These are phyloP conservation scores for Cathartes aura DNA, from an alignment of 2,113 vertebrate genomes.

Conservation along the genomic window DNA sequence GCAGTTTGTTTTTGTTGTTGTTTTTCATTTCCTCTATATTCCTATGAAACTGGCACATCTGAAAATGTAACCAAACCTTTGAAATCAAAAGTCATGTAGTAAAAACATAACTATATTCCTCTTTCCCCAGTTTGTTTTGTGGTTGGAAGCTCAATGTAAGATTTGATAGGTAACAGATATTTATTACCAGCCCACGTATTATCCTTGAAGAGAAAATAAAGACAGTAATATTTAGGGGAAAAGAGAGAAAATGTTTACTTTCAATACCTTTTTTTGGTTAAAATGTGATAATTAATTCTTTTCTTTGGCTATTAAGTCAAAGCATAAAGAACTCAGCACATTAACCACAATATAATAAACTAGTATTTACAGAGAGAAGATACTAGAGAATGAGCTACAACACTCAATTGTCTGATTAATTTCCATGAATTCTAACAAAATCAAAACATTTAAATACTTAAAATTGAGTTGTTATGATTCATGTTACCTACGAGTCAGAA, in stretches of 20 bases:
- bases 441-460: conserved; percentile 61
- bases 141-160: conserved; percentile 35
- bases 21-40: not conserved
- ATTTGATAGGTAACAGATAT: conserved; percentile 1
- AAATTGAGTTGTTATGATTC: conserved; percentile 44
- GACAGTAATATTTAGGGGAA: conserved; percentile 45
- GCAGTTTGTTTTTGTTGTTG: not conserved
- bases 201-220: conserved; percentile 37
- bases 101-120: conserved; percentile 43
- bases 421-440: conserved; percentile 57
- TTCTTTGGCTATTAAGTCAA: conserved; percentile 81
- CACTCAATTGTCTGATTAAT: conserved; percentile 47
- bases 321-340: conserved; percentile 76
- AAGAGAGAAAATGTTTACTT: conserved; percentile 52
- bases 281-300: conserved; percentile 59
- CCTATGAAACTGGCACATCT: not conserved
- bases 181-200: conserved; percentile 39
- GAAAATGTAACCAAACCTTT: not conserved
- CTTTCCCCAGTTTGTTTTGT: conserved; percentile 10
- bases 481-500: conserved; percentile 52
- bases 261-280: conserved; percentile 55
- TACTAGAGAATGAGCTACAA: conserved; percentile 69
- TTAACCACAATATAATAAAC: conserved; percentile 64
- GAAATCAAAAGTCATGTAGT: not conserved
- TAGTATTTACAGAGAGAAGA: conserved; percentile 75